Percentiles rank a stretch among this genome's conserved stretches.
Conservation (phyloP, 2,797 vertebrate genomes). For the Ptychadena robeensis region DNA sequence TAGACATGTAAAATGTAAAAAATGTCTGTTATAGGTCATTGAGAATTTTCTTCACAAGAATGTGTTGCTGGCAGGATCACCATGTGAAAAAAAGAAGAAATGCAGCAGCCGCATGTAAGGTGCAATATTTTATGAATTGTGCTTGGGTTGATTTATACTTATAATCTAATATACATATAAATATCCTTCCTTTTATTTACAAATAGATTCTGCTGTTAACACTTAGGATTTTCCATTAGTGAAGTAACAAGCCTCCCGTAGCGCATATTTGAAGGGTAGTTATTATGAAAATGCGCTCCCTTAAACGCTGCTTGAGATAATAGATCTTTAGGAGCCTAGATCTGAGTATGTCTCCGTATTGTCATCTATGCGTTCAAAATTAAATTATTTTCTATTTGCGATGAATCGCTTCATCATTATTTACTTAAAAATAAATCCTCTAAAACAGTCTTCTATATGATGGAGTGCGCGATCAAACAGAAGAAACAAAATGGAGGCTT, state of each 20-base stretch:
- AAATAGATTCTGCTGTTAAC: neutral
- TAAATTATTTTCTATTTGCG: neutral
- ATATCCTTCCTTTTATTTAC: neutral
- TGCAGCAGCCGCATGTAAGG: neutral
- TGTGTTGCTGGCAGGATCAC: no score
- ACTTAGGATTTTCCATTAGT: neutral
- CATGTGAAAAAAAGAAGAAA: no score
- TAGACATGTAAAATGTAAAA: no score
- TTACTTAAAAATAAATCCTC: neutral
- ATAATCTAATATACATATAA: neutral
- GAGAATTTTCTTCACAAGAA: no score
- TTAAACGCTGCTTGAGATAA: constrained; percentile 4
- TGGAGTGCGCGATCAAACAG: neutral
- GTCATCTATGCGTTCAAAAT: neutral
- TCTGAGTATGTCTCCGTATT: neutral
- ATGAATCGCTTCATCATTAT: neutral
- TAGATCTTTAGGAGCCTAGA: neutral
- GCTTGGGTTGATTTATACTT: neutral
- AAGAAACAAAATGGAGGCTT: neutral
- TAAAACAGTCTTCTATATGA: neutral
- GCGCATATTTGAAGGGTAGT: neutral
- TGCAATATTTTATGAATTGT: neutral
- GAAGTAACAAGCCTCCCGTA: neutral
- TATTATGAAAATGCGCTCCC: neutral
- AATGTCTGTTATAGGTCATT: neutral